These are phyloP conservation scores for Ophioderma brevispina DNA, from an alignment of 35 echinoderm and acorn worm species.

Conservation along the genomic window DNA sequence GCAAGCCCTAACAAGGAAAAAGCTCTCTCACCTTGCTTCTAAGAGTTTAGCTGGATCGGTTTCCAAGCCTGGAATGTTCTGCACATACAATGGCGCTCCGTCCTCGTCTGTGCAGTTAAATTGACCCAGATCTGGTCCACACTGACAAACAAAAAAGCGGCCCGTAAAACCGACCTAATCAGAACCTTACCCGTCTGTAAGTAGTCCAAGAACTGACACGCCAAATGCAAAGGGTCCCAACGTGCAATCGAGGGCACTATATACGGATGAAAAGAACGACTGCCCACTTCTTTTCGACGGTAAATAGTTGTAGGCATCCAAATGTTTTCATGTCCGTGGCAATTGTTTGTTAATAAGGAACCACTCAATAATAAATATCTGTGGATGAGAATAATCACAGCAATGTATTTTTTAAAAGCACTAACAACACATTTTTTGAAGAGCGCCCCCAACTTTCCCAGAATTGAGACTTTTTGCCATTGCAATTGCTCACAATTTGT, in stretches of 20 bases:
- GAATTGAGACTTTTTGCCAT: background rate
- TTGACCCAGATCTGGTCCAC: background rate
- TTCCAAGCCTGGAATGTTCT: background rate
- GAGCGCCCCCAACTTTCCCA: background rate
- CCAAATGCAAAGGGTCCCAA: constrained; percentile 16
- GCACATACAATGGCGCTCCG: background rate
- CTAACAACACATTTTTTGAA: background rate
- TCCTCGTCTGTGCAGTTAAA: background rate
- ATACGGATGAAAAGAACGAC: background rate
- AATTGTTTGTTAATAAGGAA: background rate
- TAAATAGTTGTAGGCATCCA: background rate
- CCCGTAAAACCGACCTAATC: background rate
- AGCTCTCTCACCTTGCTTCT: constrained; percentile 24
- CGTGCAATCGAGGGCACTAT: background rate
- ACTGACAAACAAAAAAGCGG: constrained; percentile 8
- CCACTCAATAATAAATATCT: constrained; percentile 25
- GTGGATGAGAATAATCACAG: background rate
- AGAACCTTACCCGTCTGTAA: constrained; percentile 15
- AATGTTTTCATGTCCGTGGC: background rate
- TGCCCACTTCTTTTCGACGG: background rate
- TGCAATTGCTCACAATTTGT: background rate
- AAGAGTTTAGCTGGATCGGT: background rate
- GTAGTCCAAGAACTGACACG: background rate
- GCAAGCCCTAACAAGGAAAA: no score
- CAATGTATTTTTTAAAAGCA: no score